phyloP scores from a whole-genome alignment of 2,888 invertebrate species.

The Nipponacmea schrenckii region DNA sequence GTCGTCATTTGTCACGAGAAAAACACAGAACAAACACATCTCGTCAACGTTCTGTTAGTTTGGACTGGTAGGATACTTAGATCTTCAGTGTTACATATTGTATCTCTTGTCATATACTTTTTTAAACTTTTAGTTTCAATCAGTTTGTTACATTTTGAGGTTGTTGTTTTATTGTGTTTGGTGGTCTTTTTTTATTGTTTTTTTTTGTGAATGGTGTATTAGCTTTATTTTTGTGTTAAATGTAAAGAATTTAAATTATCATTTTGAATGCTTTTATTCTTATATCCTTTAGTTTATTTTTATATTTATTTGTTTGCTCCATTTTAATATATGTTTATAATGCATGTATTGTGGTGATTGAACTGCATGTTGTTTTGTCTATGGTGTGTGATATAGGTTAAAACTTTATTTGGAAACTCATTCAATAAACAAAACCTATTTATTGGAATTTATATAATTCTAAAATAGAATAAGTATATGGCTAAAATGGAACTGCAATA shows the following conservation, averaged over 20 bases:
- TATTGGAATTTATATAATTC: too few species aligned
- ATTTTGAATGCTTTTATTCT: background rate
- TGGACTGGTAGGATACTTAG: slow-evolving; percentile 56
- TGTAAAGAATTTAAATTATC: background rate
- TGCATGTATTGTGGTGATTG: background rate
- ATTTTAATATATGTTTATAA: too few species aligned
- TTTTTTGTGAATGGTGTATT: background rate
- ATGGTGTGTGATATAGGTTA: too few species aligned
- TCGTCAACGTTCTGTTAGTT: slow-evolving; percentile 57
- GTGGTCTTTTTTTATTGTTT: background rate
- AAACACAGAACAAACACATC: slow-evolving; percentile 30
- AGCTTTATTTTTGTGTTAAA: background rate
- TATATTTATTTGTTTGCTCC: background rate
- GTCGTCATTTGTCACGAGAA: slow-evolving; percentile 44
- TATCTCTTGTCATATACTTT: too few species aligned
- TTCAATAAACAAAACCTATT: too few species aligned
- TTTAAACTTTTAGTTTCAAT: slow-evolving; percentile 8
- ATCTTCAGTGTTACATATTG: too few species aligned
- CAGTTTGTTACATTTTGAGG: background rate
- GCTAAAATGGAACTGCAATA: too few species aligned
- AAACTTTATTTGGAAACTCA: too few species aligned
- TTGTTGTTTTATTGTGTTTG: background rate
- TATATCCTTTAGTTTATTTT: background rate
- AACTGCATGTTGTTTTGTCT: too few species aligned
- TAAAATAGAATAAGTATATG: too few species aligned